Evolutionary conservation across 2,113 vertebrate species (phyloP).

Genomic region (Nothocercus nigrocapillus): DNA sequence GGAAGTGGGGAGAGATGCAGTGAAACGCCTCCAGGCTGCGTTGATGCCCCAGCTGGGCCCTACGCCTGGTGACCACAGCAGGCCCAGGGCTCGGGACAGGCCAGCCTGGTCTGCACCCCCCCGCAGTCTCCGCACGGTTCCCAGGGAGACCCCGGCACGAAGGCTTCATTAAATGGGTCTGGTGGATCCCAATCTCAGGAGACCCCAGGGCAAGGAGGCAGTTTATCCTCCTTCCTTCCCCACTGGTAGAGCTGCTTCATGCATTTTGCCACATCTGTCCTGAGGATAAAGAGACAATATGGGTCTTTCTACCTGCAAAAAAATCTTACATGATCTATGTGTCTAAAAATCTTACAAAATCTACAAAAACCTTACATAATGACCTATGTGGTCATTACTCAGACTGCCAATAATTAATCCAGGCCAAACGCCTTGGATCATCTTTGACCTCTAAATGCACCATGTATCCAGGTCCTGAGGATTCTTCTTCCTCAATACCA

Average conservation of each 20-base stretch:
- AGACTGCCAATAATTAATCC: background rate
- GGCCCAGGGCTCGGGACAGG: accelerated
- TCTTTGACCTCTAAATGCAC: background rate
- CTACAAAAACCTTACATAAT: background rate
- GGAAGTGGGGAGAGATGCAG: background rate
- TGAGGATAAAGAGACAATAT: background rate
- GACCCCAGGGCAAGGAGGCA: background rate
- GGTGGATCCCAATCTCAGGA: background rate
- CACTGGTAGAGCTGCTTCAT: background rate
- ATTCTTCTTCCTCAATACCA: background rate
- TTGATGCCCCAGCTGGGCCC: background rate
- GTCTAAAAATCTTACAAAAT: no score
- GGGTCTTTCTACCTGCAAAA: background rate
- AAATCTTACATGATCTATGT: background rate
- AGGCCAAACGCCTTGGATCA: background rate
- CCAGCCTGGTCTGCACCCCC: background rate
- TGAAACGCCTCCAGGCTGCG: background rate
- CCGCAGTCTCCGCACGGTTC: accelerated
- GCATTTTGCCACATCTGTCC: background rate
- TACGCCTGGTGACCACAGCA: background rate
- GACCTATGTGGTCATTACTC: background rate
- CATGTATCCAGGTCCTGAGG: background rate
- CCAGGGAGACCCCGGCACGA: background rate
- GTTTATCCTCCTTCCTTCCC: background rate
- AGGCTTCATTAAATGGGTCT: background rate